A percentile compares a stretch with the other conserved stretches of the same genome.
phyloP scores from a whole-genome alignment of 2,888 invertebrate genomes.

The Epinotia demarniana region DNA sequence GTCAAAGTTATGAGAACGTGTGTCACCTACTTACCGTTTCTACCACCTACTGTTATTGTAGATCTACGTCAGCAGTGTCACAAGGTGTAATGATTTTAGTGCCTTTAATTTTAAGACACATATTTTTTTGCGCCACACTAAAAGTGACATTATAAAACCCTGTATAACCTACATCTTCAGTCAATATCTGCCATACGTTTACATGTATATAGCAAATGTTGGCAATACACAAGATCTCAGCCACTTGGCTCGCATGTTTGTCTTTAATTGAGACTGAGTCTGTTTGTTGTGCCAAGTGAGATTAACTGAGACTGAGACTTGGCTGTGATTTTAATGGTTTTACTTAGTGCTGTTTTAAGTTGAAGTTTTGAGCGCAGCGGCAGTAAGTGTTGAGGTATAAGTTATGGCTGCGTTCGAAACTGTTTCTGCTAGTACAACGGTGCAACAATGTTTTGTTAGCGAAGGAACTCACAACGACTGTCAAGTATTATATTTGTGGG shows the following conservation, averaged over 20 bases:
- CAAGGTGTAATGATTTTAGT: neutral
- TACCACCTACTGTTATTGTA: no score
- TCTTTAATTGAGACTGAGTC: conserved; percentile 41
- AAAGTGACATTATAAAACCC: neutral
- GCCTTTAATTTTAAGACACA: neutral
- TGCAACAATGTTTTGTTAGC: neutral
- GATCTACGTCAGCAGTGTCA: no score
- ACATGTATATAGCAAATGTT: neutral
- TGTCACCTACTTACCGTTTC: no score
- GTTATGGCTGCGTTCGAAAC: conserved; percentile 11
- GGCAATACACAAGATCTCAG: conserved; percentile 17
- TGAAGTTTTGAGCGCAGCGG: conserved; percentile 14
- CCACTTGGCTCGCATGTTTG: conserved; percentile 37
- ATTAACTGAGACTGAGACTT: conserved; percentile 39
- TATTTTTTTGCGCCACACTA: neutral
- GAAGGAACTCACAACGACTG: neutral
- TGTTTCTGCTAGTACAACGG: neutral
- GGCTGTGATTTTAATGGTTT: conserved; percentile 45
- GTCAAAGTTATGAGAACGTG: no score
- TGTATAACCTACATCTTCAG: neutral
- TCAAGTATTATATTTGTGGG: neutral
- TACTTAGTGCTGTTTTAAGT: conserved; percentile 38
- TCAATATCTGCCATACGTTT: neutral
- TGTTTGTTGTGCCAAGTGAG: conserved; percentile 43
- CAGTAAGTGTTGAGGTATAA: conserved; percentile 2